Conservation (phyloP, 2,888 invertebrate genomes). For the Invenusta paracnida region DNA sequence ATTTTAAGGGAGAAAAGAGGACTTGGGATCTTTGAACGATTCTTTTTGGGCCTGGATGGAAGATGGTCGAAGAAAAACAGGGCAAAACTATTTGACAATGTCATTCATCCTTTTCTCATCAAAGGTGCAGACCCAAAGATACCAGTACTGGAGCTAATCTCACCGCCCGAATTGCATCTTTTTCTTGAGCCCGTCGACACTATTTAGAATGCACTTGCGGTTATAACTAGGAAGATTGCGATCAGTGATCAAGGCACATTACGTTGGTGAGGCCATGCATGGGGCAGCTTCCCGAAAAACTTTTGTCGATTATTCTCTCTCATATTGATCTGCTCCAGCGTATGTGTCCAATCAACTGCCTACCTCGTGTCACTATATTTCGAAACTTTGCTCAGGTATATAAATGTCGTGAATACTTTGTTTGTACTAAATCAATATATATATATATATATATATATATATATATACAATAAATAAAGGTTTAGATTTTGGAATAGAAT, state of each 20-base stretch:
- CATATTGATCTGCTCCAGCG: background rate
- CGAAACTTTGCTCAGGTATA: background rate
- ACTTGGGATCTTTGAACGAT: conserved; percentile 16
- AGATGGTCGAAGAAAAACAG: conserved; percentile 12
- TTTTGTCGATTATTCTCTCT: background rate
- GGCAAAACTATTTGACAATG: conserved; percentile 27
- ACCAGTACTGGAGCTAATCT: conserved; percentile 6
- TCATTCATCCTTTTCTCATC: conserved; percentile 33
- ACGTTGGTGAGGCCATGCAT: background rate
- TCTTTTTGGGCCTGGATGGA: background rate
- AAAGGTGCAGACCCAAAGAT: conserved; percentile 14
- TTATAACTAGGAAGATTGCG: background rate
- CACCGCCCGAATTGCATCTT: conserved; percentile 20
- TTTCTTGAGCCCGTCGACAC: background rate
- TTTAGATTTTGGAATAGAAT: background rate
- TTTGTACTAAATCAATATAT: too few relatives aligned
- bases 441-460: too few relatives aligned
- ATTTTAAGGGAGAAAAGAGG: conserved; percentile 7
- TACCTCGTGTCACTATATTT: background rate
- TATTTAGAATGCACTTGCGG: background rate
- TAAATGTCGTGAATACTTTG: too few relatives aligned
- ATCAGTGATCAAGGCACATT: background rate
- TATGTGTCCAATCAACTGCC: background rate
- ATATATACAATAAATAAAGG: too few relatives aligned
- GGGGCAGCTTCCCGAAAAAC: background rate